Evolutionary conservation across 2,797 vertebrate species (phyloP).

Genomic region (Lagocephalus sceleratus): DNA sequence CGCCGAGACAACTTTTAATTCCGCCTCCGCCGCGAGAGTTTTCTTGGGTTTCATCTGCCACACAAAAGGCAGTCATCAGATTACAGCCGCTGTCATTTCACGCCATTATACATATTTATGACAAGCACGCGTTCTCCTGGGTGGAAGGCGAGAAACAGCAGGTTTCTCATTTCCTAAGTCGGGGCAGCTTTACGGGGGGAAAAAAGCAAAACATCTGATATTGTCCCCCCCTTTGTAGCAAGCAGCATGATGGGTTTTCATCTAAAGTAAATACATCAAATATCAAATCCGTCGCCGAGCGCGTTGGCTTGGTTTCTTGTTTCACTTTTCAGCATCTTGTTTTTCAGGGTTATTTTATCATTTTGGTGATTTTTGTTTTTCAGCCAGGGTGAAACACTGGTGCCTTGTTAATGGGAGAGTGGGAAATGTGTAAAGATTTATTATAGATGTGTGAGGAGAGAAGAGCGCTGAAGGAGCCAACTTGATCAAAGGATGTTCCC

Average conservation of each 20-base stretch:
- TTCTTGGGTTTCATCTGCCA: constrained; percentile 42
- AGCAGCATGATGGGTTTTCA: constrained; percentile 48
- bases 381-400: constrained; percentile 31
- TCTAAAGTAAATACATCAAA: constrained; percentile 47
- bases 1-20: constrained; percentile 49
- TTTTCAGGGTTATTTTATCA: constrained; percentile 6
- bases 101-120: constrained; percentile 72
- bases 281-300: constrained; percentile 13
- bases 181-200: constrained; percentile 8
- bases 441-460: constrained; percentile 64
- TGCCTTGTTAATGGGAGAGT: constrained; percentile 50
- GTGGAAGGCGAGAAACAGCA: constrained; percentile 21
- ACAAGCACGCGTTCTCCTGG: constrained; percentile 46
- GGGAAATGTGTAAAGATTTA: constrained; percentile 48
- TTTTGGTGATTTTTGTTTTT: constrained; percentile 10
- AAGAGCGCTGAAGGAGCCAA: constrained; percentile 49
- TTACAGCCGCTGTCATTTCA: constrained; percentile 61
- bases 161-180: constrained; percentile 68
- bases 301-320: constrained; percentile 21
- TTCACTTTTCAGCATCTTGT: neutral
- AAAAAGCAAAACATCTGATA: constrained; percentile 42
- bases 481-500: constrained; percentile 68
- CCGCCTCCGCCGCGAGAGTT: constrained; percentile 16
- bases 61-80: constrained; percentile 53
- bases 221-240: constrained; percentile 57